Evolutionary conservation across 2,113 vertebrate genomes (phyloP).

Genomic region (Lagopus leucura): DNA sequence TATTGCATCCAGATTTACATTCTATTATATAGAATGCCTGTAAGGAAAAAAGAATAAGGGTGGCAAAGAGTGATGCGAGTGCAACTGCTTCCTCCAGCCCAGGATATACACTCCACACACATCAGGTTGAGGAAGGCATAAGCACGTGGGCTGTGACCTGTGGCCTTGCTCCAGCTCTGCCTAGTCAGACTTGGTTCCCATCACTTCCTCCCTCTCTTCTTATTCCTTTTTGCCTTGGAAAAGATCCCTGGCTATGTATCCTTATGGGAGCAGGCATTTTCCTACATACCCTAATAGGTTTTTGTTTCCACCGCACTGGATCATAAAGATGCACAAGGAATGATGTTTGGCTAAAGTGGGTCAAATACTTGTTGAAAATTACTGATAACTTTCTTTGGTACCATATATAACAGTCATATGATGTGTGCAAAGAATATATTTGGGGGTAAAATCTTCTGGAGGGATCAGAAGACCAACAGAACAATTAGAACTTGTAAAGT

Average conservation of each 20-base stretch:
- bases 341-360: background rate
- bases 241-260: background rate
- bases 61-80: background rate
- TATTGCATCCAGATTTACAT: background rate
- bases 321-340: background rate
- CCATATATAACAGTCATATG: background rate
- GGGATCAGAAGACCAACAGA: background rate
- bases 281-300: background rate
- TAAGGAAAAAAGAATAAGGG: background rate
- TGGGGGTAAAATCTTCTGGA: background rate
- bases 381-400: background rate
- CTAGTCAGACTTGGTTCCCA: background rate
- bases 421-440: fast-evolving
- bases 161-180: background rate
- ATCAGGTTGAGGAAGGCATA: too few species aligned
- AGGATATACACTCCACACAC: too few species aligned
- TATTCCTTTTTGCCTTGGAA: background rate
- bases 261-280: background rate
- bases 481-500: too few species aligned
- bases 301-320: background rate
- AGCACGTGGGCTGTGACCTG: background rate
- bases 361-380: background rate
- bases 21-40: background rate
- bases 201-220: background rate
- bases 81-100: background rate